Evolutionary conservation across 64 coral and sea anemone species (phyloP), one percentile per base, ranked within the genome.

Genomic region (Actinia equina): DNA sequence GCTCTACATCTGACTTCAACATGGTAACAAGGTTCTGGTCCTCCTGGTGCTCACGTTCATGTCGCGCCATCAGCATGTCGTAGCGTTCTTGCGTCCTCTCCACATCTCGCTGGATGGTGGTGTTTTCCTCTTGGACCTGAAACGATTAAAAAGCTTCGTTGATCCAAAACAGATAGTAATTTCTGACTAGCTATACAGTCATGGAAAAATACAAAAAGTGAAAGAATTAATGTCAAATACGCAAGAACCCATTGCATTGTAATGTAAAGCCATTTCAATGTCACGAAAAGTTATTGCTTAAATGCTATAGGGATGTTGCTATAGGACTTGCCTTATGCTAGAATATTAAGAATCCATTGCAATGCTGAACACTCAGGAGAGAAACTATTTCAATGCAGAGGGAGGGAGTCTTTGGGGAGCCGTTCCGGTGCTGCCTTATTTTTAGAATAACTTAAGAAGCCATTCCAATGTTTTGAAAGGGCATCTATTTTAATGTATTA

Each of bases 41-140:
- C 45, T 96, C 94, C 42, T 96, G 91, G 62, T 93, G 87, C 41
- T 96, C 94, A 26, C 94, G 84, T 26, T 96, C 94, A 60, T 92
- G 88, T 7, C 94, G 87, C 0, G 94, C 76, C 52, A 90, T 74
- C 25, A 96, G 67, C 88, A 93, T 88, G 19, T 96, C 86, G 16
- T 93, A 86, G 7, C 91, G 82, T 22, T 83, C 91, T 8, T 77
- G 55, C 53, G 91, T 82, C 1, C 88, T 84, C n/a, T 88, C 82
- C 27, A 88, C 86, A 41, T 88, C 91, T 23, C 60, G 44, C 52
- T 92, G 78, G 13, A 88, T 55, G 18, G 70, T 87, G 9, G 49
- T 67, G 26, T 56, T 45, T 82, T 92, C 78, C 14, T 84, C 86
- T 88, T 86, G 84, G 25, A 91, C 71, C 89, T 91, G 44, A 49